Evolutionary conservation across 1,140 invertebrate species (phyloP).

Genomic region (Elysia chlorotica): DNA sequence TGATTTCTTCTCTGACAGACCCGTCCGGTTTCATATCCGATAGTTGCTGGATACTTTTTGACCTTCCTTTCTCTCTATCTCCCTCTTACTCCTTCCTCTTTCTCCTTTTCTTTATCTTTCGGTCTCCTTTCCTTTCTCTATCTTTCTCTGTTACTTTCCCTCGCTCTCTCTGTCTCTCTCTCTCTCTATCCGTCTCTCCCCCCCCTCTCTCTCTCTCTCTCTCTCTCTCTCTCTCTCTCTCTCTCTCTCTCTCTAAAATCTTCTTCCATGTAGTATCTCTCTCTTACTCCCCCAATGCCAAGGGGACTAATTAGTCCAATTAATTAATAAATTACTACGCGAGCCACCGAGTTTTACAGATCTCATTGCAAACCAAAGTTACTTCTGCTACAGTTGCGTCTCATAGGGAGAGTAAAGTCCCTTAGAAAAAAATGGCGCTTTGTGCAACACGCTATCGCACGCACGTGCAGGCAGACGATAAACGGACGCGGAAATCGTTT

Average conservation of each 20-base stretch:
- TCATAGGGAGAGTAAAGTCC: no score
- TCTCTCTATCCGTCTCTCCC: background rate
- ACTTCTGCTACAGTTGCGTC: no score
- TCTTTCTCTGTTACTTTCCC: slow-evolving; percentile 6
- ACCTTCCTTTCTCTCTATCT: background rate
- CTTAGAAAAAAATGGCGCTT: no score
- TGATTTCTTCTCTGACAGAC: background rate
- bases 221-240: slow-evolving; percentile 1
- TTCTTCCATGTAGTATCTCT: background rate
- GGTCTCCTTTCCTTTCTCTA: background rate
- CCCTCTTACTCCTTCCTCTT: background rate
- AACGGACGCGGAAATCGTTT: no score
- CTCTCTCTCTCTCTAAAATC: background rate
- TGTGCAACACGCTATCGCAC: no score
- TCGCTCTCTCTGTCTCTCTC: slow-evolving; percentile 16
- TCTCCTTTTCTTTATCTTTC: background rate
- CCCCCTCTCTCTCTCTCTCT: background rate
- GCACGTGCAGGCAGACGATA: no score
- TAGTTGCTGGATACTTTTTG: background rate
- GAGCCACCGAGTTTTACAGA: no score
- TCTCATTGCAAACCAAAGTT: no score
- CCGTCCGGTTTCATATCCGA: background rate
- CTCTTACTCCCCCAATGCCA: background rate
- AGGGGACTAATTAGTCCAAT: no score
- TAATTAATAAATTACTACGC: no score